Evolutionary conservation across 1,140 invertebrate genomes (phyloP), one percentile per base, ranked within the genome.

Genomic region (Bombus confusus): DNA sequence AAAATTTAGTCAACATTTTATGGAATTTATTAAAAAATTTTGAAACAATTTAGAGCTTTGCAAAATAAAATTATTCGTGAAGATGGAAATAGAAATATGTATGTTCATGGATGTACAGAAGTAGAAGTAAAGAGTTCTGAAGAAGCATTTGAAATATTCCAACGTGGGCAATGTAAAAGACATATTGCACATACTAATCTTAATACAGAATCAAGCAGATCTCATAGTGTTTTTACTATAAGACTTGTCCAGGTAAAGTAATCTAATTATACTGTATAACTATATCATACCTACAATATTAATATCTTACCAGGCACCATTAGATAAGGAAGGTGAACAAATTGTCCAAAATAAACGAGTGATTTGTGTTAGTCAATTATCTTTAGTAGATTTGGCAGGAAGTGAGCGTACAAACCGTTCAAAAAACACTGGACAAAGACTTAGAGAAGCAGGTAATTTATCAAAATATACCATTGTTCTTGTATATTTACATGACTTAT

Each of bases 341-440:
- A 94, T 97, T 72, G 88, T 97, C 34, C 97, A 97, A 88, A 96
- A 97, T 90, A 97, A 96, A 86, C 96, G 97, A 79, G 94, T 96
- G 9, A 94, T 98, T 37, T 96, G 95, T 62, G 95, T 98, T 3
- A 97, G 97, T 94, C 98, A 99, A 93, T 94, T 99, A 39, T 98
- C 98, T 78, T 95, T 99, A 52, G 98, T 99, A 52, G 99, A 99
- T 96, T 96, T 99, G 89, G 99, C 99, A 80, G 99, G 99, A 41
- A 98, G 98, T 94, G 99, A 99, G 95, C 95, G 98, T 76, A 97
- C 97, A 28, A 97, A 97, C 88, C 95, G 98, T 68, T 99, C 98
- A 1, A 97, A 98, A 93, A 97, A 97, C 94, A 98, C 97, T 83
- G 98, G 98, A 1, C 97, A 98, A 88, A 93, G 98, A 83, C 95